Evolutionary conservation across 2,888 invertebrate species (phyloP).

Genomic region (Allacma fusca): DNA sequence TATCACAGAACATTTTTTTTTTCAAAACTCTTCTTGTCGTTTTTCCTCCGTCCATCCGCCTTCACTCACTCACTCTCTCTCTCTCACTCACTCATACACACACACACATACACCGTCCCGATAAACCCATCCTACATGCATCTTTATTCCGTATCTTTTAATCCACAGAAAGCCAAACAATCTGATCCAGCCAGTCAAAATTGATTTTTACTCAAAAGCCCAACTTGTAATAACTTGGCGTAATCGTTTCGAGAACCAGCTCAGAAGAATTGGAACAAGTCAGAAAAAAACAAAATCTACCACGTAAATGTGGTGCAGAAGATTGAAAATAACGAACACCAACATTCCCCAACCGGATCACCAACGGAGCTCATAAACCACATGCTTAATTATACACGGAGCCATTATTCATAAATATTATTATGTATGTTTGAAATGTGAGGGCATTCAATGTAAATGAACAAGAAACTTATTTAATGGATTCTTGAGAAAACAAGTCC

Average conservation of each 20-base stretch:
- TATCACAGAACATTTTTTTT: conserved; percentile 34
- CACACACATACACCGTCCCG: conserved; percentile 18
- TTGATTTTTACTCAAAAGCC: conserved; percentile 9
- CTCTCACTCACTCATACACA: neutral
- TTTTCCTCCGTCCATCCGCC: conserved; percentile 43
- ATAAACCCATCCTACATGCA: conserved; percentile 34
- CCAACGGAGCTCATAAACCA: conserved; percentile 32
- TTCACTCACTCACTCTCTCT: neutral
- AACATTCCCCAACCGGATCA: conserved; percentile 37
- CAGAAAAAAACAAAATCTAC: neutral
- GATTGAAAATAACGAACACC: neutral
- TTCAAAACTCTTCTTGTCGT: conserved; percentile 36
- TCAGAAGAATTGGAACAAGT: conserved; percentile 11
- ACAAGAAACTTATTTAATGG: conserved; percentile 16
- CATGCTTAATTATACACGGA: conserved; percentile 20
- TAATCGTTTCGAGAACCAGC: neutral
- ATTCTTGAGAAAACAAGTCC: conserved; percentile 22
- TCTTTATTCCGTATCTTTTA: conserved; percentile 37
- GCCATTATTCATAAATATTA: conserved; percentile 29
- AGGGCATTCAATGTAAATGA: conserved; percentile 33
- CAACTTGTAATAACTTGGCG: neutral
- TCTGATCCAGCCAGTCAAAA: conserved; percentile 13
- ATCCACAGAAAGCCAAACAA: conserved; percentile 32
- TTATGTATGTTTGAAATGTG: neutral
- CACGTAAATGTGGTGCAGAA: no score